Percentiles rank a stretch among this genome's conserved stretches.
phyloP scores from a whole-genome alignment of 2,797 vertebrate genomes.

The Pitangus sulphuratus region DNA sequence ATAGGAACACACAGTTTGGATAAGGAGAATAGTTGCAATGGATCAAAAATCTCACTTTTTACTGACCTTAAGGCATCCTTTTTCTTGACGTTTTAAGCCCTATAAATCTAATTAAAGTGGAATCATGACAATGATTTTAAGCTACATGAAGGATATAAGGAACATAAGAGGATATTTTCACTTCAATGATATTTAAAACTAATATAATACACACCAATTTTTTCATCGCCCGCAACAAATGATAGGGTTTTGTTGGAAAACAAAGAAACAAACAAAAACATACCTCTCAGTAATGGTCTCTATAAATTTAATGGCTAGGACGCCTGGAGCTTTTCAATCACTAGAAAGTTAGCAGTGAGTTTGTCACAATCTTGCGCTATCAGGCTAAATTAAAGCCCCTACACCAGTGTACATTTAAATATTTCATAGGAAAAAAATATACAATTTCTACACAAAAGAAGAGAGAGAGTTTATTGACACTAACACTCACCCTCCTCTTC shows the following conservation, averaged over 20 bases:
- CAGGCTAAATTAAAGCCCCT: neutral
- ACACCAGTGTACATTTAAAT: neutral
- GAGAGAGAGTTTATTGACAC: neutral
- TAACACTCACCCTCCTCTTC: neutral
- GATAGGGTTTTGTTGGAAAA: neutral
- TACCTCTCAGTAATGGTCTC: neutral
- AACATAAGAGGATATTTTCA: neutral
- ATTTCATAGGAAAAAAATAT: neutral
- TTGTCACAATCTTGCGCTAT: neutral
- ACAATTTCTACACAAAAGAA: neutral
- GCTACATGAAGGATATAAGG: neutral
- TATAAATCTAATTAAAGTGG: neutral
- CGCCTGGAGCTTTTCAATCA: neutral
- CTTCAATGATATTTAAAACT: neutral
- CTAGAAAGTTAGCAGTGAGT: neutral
- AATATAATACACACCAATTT: neutral
- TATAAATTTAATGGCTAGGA: neutral
- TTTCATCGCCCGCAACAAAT: neutral
- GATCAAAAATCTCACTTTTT: neutral
- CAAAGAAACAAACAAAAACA: neutral
- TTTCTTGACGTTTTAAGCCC: neutral
- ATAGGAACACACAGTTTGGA: neutral
- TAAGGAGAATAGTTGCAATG: neutral
- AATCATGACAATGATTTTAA: neutral
- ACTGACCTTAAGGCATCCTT: neutral